Evolutionary conservation across 2,113 vertebrate species (phyloP).

Genomic region (Meleagris gallopavo): DNA sequence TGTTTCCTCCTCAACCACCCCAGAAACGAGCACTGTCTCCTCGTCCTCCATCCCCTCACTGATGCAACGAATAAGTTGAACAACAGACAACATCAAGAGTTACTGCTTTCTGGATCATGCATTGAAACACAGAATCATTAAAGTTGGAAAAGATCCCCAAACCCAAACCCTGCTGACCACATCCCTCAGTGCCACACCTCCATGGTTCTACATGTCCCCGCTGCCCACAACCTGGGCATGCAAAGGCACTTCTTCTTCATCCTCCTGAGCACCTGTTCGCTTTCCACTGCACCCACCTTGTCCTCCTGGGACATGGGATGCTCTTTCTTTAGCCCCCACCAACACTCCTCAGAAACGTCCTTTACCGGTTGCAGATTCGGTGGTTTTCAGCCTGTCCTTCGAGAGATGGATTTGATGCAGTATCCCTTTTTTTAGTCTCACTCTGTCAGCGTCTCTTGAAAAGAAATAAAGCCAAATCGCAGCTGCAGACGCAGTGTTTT

Average conservation of each 20-base stretch:
- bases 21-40: not conserved
- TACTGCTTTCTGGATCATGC: not conserved
- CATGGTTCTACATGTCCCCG: too few relatives aligned
- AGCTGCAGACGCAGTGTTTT: not conserved
- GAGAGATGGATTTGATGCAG: not conserved
- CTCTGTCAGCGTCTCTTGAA: not conserved
- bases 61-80: fast-evolving
- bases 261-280: not conserved
- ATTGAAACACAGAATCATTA: not conserved
- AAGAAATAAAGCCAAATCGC: not conserved
- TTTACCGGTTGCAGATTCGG: not conserved
- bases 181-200: not conserved
- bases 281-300: not conserved
- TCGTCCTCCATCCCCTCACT: not conserved
- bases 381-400: fast-evolving
- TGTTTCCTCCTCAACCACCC: not conserved
- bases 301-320: not conserved
- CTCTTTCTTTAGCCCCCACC: not conserved
- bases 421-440: not conserved
- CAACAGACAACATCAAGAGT: not conserved
- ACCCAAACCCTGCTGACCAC: not conserved
- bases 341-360: not conserved
- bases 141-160: not conserved
- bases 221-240: fast-evolving
- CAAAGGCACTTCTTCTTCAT: not conserved